These are phyloP conservation scores for Eucriotettix oculatus DNA, from an alignment of 2,888 invertebrate genomes.

Conservation along the genomic window DNA sequence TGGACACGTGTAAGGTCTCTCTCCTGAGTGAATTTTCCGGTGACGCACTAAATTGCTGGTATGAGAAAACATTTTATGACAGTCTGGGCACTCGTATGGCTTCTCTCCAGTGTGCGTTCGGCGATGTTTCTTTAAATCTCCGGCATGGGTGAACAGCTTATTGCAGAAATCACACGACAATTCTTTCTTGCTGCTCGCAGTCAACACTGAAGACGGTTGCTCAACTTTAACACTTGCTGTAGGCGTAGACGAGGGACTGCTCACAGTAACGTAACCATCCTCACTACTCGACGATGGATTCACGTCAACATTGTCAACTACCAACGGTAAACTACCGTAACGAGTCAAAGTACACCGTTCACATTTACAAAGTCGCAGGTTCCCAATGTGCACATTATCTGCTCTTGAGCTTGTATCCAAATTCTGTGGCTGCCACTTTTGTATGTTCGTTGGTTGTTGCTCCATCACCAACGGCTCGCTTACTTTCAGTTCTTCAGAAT, in stretches of 20 bases:
- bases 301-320: background rate
- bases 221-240: background rate
- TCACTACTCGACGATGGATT: background rate
- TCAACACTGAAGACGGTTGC: background rate
- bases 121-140: constrained; percentile 14
- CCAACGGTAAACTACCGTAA: background rate
- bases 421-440: background rate
- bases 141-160: constrained; percentile 30
- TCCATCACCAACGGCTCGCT: background rate
- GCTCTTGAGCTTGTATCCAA: background rate
- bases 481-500: background rate
- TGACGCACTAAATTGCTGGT: constrained; percentile 4
- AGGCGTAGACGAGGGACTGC: background rate
- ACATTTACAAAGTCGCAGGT: background rate
- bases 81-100: constrained; percentile 6
- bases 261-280: background rate
- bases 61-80: constrained; percentile 5
- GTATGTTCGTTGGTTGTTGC: background rate
- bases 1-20: constrained; percentile 2
- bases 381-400: background rate
- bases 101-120: constrained; percentile 8
- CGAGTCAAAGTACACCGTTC: background rate
- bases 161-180: constrained; percentile 25
- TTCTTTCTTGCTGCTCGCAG: background rate
- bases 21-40: constrained; percentile 6